phyloP scores from a whole-genome alignment of 1,140 invertebrate genomes.

The Heliconius eleuchia region DNA sequence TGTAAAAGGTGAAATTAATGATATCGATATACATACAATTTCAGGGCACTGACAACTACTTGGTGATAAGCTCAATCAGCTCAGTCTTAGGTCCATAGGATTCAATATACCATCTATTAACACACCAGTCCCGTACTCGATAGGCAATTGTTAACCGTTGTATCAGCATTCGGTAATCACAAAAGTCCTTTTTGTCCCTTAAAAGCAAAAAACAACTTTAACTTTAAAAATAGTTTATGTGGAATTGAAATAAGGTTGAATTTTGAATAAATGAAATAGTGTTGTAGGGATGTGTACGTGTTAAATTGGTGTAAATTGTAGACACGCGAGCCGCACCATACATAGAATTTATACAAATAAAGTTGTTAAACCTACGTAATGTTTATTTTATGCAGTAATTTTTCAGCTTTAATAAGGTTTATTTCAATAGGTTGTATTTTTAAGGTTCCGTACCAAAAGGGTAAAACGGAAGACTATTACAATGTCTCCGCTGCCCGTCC shows the following conservation, averaged over 20 bases:
- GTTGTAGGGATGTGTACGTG: background rate
- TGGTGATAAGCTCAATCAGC: no score
- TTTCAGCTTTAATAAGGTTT: background rate
- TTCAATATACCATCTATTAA: background rate
- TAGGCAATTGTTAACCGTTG: slow-evolving; percentile 4
- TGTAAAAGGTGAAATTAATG: no score
- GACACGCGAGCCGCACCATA: slow-evolving; percentile 1
- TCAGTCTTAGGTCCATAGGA: background rate
- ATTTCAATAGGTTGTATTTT: background rate
- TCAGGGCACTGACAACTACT: no score
- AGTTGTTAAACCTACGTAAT: slow-evolving; percentile 1
- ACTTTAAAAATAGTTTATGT: background rate
- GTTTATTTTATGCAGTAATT: slow-evolving; percentile 2
- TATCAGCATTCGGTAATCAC: slow-evolving; percentile 5
- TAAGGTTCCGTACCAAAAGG: background rate
- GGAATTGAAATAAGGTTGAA: background rate
- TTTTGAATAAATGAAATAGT: background rate
- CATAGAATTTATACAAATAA: slow-evolving; percentile 7
- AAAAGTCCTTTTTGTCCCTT: slow-evolving; percentile 5
- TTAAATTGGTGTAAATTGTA: slow-evolving; percentile 3
- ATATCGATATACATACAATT: no score
- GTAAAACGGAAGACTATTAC: background rate
- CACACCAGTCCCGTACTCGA: background rate
- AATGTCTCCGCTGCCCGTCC: no score
- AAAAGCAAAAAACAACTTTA: background rate